Evolutionary conservation across 2,113 vertebrate species (phyloP).

Genomic region (Platysternon megacephalum): DNA sequence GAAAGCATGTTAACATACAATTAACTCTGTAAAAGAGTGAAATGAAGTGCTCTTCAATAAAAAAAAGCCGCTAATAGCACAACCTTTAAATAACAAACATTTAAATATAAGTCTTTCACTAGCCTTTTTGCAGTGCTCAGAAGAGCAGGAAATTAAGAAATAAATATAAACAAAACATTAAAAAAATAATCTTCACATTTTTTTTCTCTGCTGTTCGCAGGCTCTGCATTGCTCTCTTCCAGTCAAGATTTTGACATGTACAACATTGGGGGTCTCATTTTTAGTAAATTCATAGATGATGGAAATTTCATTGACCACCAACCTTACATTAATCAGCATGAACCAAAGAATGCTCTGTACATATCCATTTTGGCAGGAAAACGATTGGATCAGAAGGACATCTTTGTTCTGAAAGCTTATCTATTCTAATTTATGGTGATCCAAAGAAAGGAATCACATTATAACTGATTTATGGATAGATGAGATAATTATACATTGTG

Average conservation of each 20-base stretch:
- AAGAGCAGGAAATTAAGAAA: background rate
- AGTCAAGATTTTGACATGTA: background rate
- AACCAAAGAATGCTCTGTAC: background rate
- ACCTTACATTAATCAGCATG: background rate
- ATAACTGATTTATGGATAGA: background rate
- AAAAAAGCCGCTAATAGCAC: background rate
- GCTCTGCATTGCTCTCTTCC: background rate
- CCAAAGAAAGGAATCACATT: rapidly evolving
- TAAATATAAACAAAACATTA: background rate
- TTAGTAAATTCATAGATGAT: background rate
- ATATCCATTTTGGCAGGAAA: background rate
- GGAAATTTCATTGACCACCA: background rate
- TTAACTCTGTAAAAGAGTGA: background rate
- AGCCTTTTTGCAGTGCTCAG: background rate
- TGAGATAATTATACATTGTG: rapidly evolving
- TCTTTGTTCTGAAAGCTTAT: background rate
- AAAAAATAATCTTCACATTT: too few relatives aligned
- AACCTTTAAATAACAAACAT: background rate
- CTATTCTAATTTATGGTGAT: background rate
- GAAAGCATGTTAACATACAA: background rate
- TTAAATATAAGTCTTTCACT: background rate
- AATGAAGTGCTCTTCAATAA: background rate
- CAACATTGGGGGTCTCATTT: background rate
- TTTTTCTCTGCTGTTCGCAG: too few relatives aligned
- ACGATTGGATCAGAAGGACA: background rate